Base-by-base conservation (phyloP, 2,888 invertebrate species). In the Branchellion lobata region DNA sequence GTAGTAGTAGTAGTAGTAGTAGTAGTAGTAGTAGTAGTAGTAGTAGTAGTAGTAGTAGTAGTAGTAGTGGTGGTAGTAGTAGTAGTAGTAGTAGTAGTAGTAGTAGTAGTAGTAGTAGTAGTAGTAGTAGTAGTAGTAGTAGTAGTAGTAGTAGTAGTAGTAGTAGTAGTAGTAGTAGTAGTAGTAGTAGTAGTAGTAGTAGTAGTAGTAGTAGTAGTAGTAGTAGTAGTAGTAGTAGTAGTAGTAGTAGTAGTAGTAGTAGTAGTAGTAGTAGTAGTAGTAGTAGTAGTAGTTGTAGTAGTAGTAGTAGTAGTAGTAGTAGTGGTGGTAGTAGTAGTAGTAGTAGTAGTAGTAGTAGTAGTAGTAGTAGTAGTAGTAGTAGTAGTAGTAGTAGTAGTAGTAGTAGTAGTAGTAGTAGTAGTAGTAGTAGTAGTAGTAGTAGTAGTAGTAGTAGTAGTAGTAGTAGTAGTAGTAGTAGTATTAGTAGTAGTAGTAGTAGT, bases 1-100 rank as follows among this genome's bases (percentile, higher is more conserved):
- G 80, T 80, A 80, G 80, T 80, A 81, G 80, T 72, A 72, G 72
- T 72, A 72, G 72, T 72, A 72, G 72, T 31, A 72, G 72, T 31
- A 72, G 72, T 31, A 72, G 72, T 31, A 72, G 72, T 31, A 72
- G 72, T 31, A 72, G 72, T 31, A 72, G 72, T 31, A 72, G 72
- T 34, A 72, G 72, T 29, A 78, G 78, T 29, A 65, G 65, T 29
- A 65, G 65, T 65, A 65, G 65, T 65, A 11, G 29, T 24, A 27
- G 40, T 40, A 40, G 40, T 40, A 40, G 40, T 40, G 14, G 40
- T 40, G 14, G 5, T 40, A 40, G 40, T 40, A 40, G 40, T 40
- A 40, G 40, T 40, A 40, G 40, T 40, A 40, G 40, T 40, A 40
- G 40, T 40, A 65, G 65, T 65, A 78, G 78, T 18, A 78, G 78